Base-by-base conservation (phyloP, 2,888 invertebrate species). In the Nyleta sp. region DNA sequence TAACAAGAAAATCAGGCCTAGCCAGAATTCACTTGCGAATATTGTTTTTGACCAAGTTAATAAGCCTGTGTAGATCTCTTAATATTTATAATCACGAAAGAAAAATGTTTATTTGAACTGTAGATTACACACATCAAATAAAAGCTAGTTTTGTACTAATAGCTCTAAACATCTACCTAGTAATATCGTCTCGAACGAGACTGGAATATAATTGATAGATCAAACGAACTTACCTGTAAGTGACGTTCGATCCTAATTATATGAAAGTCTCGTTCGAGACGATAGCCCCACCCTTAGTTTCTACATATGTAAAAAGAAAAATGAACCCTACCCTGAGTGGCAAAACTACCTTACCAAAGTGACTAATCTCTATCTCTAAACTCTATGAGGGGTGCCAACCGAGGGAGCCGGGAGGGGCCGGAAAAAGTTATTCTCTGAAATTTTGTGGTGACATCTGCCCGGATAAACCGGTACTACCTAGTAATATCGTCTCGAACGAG, bases 161-260 rank as follows among this genome's bases (percentile, higher is more conserved):
- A 1, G 18, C 52, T 52, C 33, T 52, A 33, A 52, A 52, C 33
- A 52, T 52, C 53, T 53, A 35, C 35, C 11, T 35, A 53, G 20
- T 53, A 5, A 35, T n/a, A 35, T 33, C 35, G 53, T 53, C 35
- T 53, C 53, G 53, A 53, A 53, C 53, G 53, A 53, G 35, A 53
- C 53, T 53, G 2, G 53, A 8, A 35, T 35, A 53, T 53, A 53
- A 53, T 52, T 52, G 52, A 31, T 18, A n/a, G n/a, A n/a, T n/a
- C n/a, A n/a, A n/a, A n/a, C n/a, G n/a, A n/a, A n/a, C n/a, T n/a
- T n/a, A n/a, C n/a, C n/a, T n/a, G n/a, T n/a, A n/a, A n/a, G n/a
- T n/a, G n/a, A n/a, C n/a, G n/a, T n/a, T n/a, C n/a, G 22, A 46
- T 46, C 46, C 35, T 10, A 11, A 35, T 35, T 35, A 42, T 42